Conservation (phyloP, 2,888 invertebrate species). For the Xestia ashworthii region DNA sequence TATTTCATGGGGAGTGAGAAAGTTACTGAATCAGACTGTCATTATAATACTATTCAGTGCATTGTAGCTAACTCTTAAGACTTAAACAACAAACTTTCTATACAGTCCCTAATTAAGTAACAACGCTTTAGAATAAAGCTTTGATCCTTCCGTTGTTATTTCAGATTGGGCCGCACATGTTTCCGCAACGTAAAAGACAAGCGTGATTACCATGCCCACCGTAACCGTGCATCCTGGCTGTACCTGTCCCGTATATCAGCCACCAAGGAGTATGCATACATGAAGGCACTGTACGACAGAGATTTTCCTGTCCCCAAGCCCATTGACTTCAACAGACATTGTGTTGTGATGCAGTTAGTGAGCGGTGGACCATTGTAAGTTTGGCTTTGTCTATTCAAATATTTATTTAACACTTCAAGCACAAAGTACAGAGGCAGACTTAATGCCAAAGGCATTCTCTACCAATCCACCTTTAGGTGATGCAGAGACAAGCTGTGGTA, state of each 20-base stretch:
- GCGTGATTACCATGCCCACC: constrained; percentile 98
- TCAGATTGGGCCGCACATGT: constrained; percentile 97
- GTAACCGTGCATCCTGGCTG: constrained; percentile 98
- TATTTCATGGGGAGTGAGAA: too few species aligned
- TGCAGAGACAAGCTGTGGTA: too few species aligned
- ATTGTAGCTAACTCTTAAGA: neutral
- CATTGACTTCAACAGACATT: constrained; percentile 98
- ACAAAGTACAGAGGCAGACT: too few species aligned
- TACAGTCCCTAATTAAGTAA: neutral
- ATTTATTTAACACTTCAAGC: too few species aligned
- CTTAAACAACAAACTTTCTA: neutral
- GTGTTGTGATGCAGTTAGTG: constrained; percentile 98
- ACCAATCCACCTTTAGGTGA: too few species aligned
- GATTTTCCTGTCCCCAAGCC: constrained; percentile 99
- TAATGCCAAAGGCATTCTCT: too few species aligned
- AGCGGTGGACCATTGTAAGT: constrained; percentile 95
- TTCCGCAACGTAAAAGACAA: constrained; percentile 99
- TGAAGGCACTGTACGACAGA: constrained; percentile 97
- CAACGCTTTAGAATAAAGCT: neutral
- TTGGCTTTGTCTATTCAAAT: neutral
- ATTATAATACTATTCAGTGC: too few species aligned
- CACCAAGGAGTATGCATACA: constrained; percentile 99
- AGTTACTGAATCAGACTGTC: too few species aligned
- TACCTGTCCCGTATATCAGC: constrained; percentile 99
- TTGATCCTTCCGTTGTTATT: constrained; percentile 16